Base-by-base conservation (phyloP, 2,888 invertebrate species). In the Melikaiella ostensackeni region DNA sequence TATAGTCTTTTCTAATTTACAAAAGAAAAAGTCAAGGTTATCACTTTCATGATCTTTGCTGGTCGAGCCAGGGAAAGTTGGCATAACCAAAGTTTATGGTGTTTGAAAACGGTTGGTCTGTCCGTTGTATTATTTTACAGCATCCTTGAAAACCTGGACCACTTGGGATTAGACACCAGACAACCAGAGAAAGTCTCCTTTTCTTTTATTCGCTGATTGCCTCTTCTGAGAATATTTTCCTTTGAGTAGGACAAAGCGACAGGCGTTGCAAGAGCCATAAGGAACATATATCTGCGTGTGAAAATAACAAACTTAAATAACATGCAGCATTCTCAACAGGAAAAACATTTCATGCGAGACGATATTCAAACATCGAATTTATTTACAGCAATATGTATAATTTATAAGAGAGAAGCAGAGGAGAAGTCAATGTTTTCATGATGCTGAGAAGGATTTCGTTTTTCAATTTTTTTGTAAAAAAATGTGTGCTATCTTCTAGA, bases 1-100 rank as follows among this genome's bases (percentile, higher is more conserved):
- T 70, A 59, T 59, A 27, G 59, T 59, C 59, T 59, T 59, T 59
- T 27, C 59, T 59, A 70, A 46, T n/a, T 70, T 50, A 11, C 30
- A 46, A 70, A 30, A 50, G 70, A 70, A 55, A 30, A 70, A 70
- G 50, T 70, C 70, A 70, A 70, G 70, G 70, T 8, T 70, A 70
- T 50, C 50, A 70, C 24, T 70, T 50, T 70, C 50, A 19, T 70
- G 70, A 70, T 70, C 70, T 70, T 70, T 70, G 16, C 46, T 46
- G 27, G 46, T 42, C 46, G 27, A 30, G n/a, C 21, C 30, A 33
- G 70, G 70, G 70, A 70, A 70, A 70, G 46, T 46, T 27, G 13
- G 46, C 0, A 46, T 66, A 66, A 42, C 19, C 19, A 42, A 27
- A 30, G 50, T 70, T 70, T 70, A 70, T 70, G 30, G 70, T 19